Conservation (phyloP, 2,797 vertebrate genomes). For the Falco biarmicus region DNA sequence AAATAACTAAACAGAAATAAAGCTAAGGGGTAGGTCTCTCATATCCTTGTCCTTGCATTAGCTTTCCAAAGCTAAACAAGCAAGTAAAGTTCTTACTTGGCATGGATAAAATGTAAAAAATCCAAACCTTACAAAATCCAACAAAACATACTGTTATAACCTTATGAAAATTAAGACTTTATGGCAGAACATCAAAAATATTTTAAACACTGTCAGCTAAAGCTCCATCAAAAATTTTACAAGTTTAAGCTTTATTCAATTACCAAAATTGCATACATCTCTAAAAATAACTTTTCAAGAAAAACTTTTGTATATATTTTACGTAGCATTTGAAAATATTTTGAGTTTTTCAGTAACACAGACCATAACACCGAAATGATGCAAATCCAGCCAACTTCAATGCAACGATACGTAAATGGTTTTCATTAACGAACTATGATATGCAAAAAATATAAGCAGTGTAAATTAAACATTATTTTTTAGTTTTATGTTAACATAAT, state of each 20-base stretch:
- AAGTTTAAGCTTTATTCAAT: neutral
- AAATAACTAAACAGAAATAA: neutral
- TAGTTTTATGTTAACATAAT: neutral
- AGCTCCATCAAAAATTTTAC: neutral
- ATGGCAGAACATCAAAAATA: neutral
- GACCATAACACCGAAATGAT: neutral
- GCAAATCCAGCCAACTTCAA: neutral
- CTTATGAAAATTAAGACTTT: neutral
- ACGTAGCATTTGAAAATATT: neutral
- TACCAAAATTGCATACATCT: neutral
- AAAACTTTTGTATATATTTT: neutral
- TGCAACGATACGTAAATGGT: neutral
- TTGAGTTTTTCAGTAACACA: neutral
- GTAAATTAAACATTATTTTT: neutral
- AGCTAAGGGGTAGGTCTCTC: neutral
- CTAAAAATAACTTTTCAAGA: neutral
- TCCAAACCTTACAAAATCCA: neutral
- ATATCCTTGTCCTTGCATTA: neutral
- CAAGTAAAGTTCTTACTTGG: neutral
- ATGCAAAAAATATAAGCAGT: neutral
- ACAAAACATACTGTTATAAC: neutral
- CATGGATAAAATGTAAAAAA: neutral
- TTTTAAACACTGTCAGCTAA: neutral
- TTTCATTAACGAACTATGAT: neutral
- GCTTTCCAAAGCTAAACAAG: neutral